Base-by-base conservation (phyloP, 2,113 vertebrate genomes). In the Acinonyx jubatus region DNA sequence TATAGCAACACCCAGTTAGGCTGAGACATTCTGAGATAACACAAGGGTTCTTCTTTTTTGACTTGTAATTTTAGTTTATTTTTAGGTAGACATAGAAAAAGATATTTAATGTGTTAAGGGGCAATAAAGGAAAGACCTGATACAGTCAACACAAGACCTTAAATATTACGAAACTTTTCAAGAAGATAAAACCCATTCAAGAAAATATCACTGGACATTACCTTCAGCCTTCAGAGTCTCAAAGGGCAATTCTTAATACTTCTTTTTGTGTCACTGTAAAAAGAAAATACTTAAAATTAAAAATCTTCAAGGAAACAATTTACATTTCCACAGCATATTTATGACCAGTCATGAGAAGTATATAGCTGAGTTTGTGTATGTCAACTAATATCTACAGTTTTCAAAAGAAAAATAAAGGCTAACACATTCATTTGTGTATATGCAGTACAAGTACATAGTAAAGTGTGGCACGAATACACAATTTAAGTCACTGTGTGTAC, bases 171-270 rank as follows among this genome's bases (percentile, higher is more conserved):
- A 92, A 96, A 69, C n/a, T 95, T 89, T 88, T 92, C 31, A 93
- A n/a, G 48, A 86, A 86, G 65, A 83, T 87, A 95, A 97, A 95
- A 91, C 1, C 7, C 45, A 84, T 63, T 88, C 8, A 87, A 76
- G 66, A 97, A 91, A 96, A 25, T 45, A 88, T 69, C 27, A 36
- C 5, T 97, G 94, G 94, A 86, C 41, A 85, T 99, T 99, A 98
- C 98, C 98, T 99, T 98, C 97, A 96, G 97, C 90, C 92, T 98
- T 98, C 1, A 89, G 85, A 97, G 92, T 98, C 94, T 98, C 96
- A 98, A 98, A 98, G 98, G 98, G 91, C 91, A 98, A 97, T 96
- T 98, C 97, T 98, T 98, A 98, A 96, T 93, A 99, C 98, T 98
- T 98, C 98, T 98, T 98, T 97, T 97, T 98, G 89, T 97, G 91